A percentile compares a stretch with the other conserved stretches of the same genome.
Evolutionary conservation across 2,113 vertebrate species (phyloP).

Genomic region (Callopanchax toddi): DNA sequence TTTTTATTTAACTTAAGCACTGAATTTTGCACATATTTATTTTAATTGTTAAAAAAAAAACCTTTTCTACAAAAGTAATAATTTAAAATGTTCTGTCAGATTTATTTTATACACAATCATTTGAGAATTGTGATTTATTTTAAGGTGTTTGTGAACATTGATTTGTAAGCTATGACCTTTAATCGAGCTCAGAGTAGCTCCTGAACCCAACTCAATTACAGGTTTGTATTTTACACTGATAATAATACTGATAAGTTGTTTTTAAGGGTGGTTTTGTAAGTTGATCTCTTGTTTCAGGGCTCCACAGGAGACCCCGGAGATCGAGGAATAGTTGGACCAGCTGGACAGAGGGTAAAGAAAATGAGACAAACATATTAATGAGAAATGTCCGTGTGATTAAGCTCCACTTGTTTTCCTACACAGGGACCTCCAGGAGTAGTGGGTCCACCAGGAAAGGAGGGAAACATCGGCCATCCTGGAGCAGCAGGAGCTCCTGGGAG

Average conservation of each 20-base stretch:
- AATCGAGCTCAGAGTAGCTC: neutral
- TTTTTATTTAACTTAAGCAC: too few species aligned
- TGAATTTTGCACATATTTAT: too few species aligned
- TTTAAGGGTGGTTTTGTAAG: too few species aligned
- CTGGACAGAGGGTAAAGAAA: slow-evolving; percentile 86
- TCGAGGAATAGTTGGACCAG: slow-evolving; percentile 89
- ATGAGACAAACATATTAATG: neutral
- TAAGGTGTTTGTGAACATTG: too few species aligned
- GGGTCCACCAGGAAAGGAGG: slow-evolving; percentile 94
- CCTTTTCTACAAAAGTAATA: too few species aligned
- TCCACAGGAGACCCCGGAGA: slow-evolving; percentile 88
- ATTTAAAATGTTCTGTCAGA: too few species aligned
- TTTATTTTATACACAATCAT: too few species aligned
- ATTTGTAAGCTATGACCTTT: too few species aligned
- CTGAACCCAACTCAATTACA: neutral
- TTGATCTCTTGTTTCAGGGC: slow-evolving; percentile 78
- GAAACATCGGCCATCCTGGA: slow-evolving; percentile 86
- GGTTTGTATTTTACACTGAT: too few species aligned
- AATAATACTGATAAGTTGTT: too few species aligned
- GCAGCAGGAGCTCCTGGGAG: slow-evolving; percentile 91
- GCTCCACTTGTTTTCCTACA: neutral
- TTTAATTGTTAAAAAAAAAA: too few species aligned
- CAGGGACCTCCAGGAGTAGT: slow-evolving; percentile 93
- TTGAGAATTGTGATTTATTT: too few species aligned
- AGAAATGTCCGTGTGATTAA: neutral